Conservation (phyloP, 2,113 vertebrate genomes). For the Phalacrocorax carbo region DNA sequence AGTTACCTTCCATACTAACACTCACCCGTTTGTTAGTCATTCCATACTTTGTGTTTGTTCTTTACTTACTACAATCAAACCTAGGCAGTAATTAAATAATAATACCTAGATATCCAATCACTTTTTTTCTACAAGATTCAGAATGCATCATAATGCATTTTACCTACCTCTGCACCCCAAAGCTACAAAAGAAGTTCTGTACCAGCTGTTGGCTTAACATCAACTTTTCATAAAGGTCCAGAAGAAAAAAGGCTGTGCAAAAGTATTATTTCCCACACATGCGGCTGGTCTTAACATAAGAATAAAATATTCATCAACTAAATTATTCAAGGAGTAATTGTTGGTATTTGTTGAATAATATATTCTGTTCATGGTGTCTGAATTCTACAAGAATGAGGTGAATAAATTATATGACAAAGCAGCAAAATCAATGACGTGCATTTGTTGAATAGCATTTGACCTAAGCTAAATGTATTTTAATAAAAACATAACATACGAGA, state of each 20-base stretch:
- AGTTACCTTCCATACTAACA: not conserved
- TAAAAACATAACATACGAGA: not conserved
- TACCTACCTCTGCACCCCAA: not conserved
- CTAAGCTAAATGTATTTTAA: not conserved
- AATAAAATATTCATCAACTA: slow-evolving; percentile 52
- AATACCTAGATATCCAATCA: not conserved
- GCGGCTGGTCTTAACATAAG: not conserved
- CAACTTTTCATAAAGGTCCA: not conserved
- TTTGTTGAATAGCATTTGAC: slow-evolving; percentile 20
- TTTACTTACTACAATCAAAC: not conserved
- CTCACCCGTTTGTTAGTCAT: not conserved
- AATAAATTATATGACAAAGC: slow-evolving; percentile 48
- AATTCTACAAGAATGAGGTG: not conserved
- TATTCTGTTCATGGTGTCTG: slow-evolving; percentile 29
- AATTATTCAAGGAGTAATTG: slow-evolving; percentile 62
- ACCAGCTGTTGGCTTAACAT: not conserved
- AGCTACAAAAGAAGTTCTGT: not conserved
- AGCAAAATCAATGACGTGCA: slow-evolving; percentile 1
- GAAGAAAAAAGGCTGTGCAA: not conserved
- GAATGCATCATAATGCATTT: not conserved
- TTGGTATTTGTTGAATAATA: slow-evolving; percentile 57
- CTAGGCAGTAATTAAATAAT: not conserved
- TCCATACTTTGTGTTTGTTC: not conserved
- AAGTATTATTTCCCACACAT: not conserved
- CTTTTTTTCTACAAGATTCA: not conserved